Evolutionary conservation across 2,113 vertebrate species (phyloP), one percentile per base, ranked within the genome.

Genomic region (Pteruthius melanotis): DNA sequence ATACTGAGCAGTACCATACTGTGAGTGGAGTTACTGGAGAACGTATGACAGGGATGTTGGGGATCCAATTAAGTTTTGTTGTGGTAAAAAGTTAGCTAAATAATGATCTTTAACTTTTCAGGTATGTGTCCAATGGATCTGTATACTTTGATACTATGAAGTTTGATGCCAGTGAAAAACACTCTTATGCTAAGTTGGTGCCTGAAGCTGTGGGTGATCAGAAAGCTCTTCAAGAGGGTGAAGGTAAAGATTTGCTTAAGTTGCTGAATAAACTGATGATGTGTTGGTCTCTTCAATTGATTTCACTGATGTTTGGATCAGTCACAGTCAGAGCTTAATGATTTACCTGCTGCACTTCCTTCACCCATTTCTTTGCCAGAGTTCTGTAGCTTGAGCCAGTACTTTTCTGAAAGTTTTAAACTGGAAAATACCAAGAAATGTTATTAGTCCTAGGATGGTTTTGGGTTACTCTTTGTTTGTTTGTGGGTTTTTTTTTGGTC

Each of bases 121-220:
- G 99, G 44, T 99, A 99, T 16, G 98, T 98, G 44, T 99, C 99
- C 2, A 99, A 99, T 42, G 99, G 99, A 9, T 99, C 99, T 0
- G 99, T 99, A 23, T 99, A 99, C 98, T 99, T 99, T 11, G 97
- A 99, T 94, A 99, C 99, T 1, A 86, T 95, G 5, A 99, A 98
- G 97, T 99, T 99, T 71, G 99, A 99, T 44, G 63, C 95, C 70
- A 98, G 97, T 66, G 97, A 98, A 44, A 95, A 97, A 40, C 99
- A 99, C 97, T 99, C 99, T 28, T 99, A 99, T 59, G 99, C 98
- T 59, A 99, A 99, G 87, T 97, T 99, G 96, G 99, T 99, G 47
- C 99, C 99, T 3, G 99, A 99, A 95, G 99, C 99, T 2, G 98
- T 99, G 3, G 99, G 99, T 8, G 99, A 99, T 82, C 99, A 99